These are phyloP conservation scores for Lagorchestes hirsutus DNA, from an alignment of 2,797 vertebrate species.

Conservation along the genomic window DNA sequence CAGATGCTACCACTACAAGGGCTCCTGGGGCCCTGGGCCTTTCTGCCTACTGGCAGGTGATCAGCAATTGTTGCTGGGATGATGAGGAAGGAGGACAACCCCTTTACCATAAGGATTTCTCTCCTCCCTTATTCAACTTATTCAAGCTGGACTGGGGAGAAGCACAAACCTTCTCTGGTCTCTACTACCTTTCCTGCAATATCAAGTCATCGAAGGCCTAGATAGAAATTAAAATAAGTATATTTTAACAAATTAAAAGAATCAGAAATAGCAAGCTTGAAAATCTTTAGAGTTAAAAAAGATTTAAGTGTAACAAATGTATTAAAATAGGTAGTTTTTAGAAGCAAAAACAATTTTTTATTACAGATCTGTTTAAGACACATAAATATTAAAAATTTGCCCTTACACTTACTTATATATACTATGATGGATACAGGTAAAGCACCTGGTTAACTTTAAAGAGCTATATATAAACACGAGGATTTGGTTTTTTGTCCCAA, in stretches of 20 bases:
- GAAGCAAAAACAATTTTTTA: neutral
- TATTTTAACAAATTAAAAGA: neutral
- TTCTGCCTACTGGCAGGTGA: neutral
- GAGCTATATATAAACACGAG: neutral
- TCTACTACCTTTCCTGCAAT: neutral
- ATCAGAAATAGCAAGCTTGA: neutral
- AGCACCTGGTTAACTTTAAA: neutral
- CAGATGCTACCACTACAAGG: neutral
- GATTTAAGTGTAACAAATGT: neutral
- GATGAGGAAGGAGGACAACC: neutral
- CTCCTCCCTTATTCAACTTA: neutral
- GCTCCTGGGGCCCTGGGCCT: neutral
- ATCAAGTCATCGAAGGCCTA: neutral
- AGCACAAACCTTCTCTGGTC: neutral
- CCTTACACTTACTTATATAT: neutral
- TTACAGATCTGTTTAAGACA: neutral
- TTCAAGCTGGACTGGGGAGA: neutral
- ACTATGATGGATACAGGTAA: neutral
- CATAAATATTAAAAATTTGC: neutral
- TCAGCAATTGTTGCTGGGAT: neutral
- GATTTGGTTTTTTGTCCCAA: neutral
- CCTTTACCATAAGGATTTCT: neutral
- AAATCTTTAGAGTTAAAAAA: neutral
- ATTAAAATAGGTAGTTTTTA: neutral
- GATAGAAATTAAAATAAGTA: neutral